Base-by-base conservation (phyloP, 2,888 invertebrate genomes). In the Melanchra persicariae region DNA sequence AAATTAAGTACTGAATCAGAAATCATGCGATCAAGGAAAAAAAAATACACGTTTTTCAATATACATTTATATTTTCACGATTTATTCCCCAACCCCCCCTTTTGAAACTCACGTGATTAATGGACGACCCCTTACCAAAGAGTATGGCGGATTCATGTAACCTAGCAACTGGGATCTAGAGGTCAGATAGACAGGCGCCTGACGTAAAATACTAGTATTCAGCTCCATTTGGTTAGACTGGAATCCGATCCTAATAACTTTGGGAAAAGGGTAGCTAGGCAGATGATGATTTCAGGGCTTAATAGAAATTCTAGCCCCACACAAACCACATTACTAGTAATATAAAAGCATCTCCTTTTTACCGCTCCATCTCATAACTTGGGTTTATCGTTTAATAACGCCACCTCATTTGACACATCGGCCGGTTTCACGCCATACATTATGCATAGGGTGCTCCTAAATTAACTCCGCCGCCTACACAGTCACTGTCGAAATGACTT, bases 361-460 rank as follows among this genome's bases (percentile, higher is more conserved):
- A 43, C 30, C 43, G 61, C 67, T 62, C 12, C 8, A 34, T 49
- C 55, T 10, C 47, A 59, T 80, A 61, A 52, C 61, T 58, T 63
- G 57, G 45, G 26, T 58, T 68, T 47, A 30, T 65, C 22, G 54
- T 59, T 66, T 70, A 57, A 80, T 80, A 77, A 40, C 49, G 59
- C n/a, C 24, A 55, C 37, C 26, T 77, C 75, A 61, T 76, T 79
- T 75, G 62, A 80, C 34, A 66, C 30, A 51, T 19, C 45, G 24
- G 34, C 17, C 17, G 17, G 43, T 54, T 24, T 34, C 40, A 37
- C n/a, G 70, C 45, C 52, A 75, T 83, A 63, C 76, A 81, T 79
- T 74, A 81, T 81, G 80, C 80, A 81, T 59, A 47, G 51, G 70
- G 0, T 47, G 72, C 60, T 63, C 37, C 61, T 77, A 74, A 81